Base-by-base conservation (phyloP, 2,888 invertebrate genomes). In the Eurytoma californica region DNA sequence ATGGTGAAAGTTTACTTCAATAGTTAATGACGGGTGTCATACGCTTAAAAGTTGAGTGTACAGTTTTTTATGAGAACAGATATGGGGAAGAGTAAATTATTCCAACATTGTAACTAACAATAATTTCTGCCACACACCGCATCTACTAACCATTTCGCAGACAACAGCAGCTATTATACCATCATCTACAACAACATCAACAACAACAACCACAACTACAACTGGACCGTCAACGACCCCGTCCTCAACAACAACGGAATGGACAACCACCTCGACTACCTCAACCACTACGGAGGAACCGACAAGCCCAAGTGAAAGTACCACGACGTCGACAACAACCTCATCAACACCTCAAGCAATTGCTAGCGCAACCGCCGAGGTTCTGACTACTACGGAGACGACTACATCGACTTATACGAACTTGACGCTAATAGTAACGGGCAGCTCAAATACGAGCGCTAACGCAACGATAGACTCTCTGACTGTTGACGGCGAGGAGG, bases 131-230 rank as follows among this genome's bases (percentile, higher is more conserved):
- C 86, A 86, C 87, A 88, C 88, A 87, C 85, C 88, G 90, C 90
- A 88, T 88, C 85, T 88, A 90, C 90, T 90, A 90, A 90, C 90
- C 86, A 88, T 90, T 90, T 87, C 90, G 84, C 89, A 90, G 90
- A 90, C 90, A 84, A 85, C 84, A 77, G 83, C 84, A 58, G 79
- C 82, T 16, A 81, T 72, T 13, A 55, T 81, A 66, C 58, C 83
- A 16, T 83, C 83, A 12, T 68, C 77, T n/a, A 61, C 78, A 24
- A 74, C 85, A 81, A 82, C 84, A 68, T 83, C 84, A 82, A 70
- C 75, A 47, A 72, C 78, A 74, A 82, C 86, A 72, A 83, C 84
- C 72, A 85, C 87, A 77, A 80, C 84, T 55, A 51, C 69, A 73
- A 82, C 60, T 14, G 63, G 47, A 18, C 30, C 72, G 69, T 68